Conservation (phyloP, 2,797 vertebrate species). For the Acomys russatus region DNA sequence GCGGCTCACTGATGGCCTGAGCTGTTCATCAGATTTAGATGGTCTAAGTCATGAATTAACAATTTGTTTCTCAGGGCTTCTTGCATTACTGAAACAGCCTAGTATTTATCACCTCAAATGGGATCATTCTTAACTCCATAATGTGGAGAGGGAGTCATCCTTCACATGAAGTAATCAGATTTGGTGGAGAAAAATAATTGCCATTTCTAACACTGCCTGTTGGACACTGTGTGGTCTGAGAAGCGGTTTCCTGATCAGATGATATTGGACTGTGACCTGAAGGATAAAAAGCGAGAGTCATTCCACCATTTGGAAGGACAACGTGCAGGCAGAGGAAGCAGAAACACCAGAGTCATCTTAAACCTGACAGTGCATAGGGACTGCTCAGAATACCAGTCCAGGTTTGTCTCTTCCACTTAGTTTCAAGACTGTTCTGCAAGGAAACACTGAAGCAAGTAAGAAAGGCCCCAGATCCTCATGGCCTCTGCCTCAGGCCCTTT, state of each 20-base stretch:
- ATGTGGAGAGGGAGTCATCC: conserved; percentile 67
- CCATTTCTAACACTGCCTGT: conserved; percentile 70
- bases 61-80: conserved; percentile 78
- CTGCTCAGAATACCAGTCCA: not conserved
- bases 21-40: conserved; percentile 44
- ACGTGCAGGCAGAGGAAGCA: not conserved
- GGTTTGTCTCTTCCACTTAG: not conserved
- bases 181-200: conserved; percentile 76
- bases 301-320: not conserved
- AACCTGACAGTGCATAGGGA: not conserved
- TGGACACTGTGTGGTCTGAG: conserved; percentile 56
- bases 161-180: conserved; percentile 76
- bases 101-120: conserved; percentile 78
- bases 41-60: conserved; percentile 72
- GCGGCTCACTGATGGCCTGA: not conserved
- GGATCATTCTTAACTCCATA: conserved; percentile 81
- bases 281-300: conserved; percentile 1
- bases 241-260: conserved; percentile 62
- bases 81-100: conserved; percentile 62
- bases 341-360: conserved; percentile 36
- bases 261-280: conserved; percentile 66
- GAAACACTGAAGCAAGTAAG: not conserved
- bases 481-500: conserved; percentile 40
- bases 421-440: not conserved
- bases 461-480: not conserved